These are phyloP conservation scores for Squalus acanthias DNA, from an alignment of 2,797 vertebrate genomes.

Conservation along the genomic window DNA sequence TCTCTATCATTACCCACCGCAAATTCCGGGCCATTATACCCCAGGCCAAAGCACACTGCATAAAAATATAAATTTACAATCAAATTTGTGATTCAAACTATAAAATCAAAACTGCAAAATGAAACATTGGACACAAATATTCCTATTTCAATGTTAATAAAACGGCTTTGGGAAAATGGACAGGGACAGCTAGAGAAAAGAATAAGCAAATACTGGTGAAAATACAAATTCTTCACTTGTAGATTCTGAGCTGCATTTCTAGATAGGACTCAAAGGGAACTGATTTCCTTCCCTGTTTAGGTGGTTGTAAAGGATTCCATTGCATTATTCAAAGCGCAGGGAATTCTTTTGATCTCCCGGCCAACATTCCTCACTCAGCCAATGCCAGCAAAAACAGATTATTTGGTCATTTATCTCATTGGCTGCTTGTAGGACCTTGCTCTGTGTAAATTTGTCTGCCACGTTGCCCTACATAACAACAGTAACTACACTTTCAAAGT, in stretches of 20 bases:
- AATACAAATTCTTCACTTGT: background rate
- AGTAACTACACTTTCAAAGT: background rate
- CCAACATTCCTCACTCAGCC: slow-evolving; percentile 14
- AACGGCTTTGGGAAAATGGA: no score
- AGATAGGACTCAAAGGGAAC: background rate
- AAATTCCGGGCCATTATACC: no score
- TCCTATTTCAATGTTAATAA: background rate
- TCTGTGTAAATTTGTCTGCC: background rate
- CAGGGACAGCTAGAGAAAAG: background rate
- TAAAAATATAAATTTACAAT: background rate
- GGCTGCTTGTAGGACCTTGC: background rate
- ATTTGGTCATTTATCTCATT: background rate
- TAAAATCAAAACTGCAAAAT: background rate
- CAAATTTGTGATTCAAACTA: background rate
- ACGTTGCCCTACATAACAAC: background rate
- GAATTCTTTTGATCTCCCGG: background rate
- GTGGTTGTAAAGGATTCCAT: background rate
- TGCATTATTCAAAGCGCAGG: background rate
- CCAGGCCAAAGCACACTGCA: background rate
- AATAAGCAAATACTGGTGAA: background rate
- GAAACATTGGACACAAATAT: background rate
- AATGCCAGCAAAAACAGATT: background rate
- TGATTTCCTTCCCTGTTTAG: background rate
- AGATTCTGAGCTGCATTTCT: background rate
- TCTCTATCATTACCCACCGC: no score